These are phyloP conservation scores for Erithacus rubecula DNA, from an alignment of 2,797 vertebrate species.

Conservation along the genomic window DNA sequence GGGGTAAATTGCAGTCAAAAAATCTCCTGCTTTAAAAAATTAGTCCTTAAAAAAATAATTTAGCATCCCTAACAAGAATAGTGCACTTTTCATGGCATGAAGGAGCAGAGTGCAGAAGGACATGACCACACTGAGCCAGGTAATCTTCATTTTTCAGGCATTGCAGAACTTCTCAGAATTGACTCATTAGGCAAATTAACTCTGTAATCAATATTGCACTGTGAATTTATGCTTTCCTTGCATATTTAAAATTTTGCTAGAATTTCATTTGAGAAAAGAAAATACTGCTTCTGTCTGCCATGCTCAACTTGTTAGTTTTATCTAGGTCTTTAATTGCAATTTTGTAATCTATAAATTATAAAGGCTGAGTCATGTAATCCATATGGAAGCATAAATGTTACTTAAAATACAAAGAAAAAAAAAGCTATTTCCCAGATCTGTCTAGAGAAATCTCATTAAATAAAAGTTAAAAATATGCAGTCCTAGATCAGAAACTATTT, in stretches of 20 bases:
- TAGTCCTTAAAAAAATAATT: background rate
- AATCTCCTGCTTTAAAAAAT: background rate
- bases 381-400: background rate
- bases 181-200: background rate
- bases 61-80: background rate
- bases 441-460: background rate
- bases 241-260: background rate
- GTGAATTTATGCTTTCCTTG: background rate
- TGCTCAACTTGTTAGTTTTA: background rate
- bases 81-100: background rate
- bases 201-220: background rate
- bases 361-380: background rate
- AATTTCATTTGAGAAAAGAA: background rate
- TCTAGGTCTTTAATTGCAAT: background rate
- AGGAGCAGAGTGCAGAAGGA: background rate
- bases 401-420: background rate
- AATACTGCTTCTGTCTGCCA: background rate
- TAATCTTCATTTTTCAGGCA: background rate
- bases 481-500: background rate
- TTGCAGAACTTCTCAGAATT: background rate
- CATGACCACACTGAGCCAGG: background rate
- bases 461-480: background rate
- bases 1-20: background rate
- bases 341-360: constrained; percentile 12
- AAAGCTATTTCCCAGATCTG: background rate